phyloP scores from a whole-genome alignment of 1,140 invertebrate species.

The Drosophila malerkotliana region DNA sequence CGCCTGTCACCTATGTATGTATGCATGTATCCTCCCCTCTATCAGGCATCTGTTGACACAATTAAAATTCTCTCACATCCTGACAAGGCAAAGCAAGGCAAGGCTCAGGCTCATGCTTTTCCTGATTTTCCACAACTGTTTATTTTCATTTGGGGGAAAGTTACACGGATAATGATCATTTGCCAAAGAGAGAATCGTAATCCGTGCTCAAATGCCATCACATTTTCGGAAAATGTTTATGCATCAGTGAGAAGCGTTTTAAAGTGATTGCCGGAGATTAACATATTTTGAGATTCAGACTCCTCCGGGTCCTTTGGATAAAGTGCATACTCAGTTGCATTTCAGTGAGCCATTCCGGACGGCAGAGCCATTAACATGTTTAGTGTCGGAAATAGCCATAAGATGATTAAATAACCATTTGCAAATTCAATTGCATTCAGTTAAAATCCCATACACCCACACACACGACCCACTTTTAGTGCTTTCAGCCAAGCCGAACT shows the following conservation, averaged over 20 bases:
- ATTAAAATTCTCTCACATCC: constrained; percentile 60
- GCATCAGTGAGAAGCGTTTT: constrained; percentile 10
- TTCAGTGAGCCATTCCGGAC: background rate
- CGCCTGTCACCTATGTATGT: constrained; percentile 14
- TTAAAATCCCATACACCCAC: background rate
- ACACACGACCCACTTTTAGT: constrained; percentile 11
- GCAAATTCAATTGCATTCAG: constrained; percentile 7
- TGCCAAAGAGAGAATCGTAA: constrained; percentile 6
- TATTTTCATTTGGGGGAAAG: background rate
- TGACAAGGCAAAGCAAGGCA: background rate
- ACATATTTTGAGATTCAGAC: constrained; percentile 15
- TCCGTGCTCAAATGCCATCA: constrained; percentile 13
- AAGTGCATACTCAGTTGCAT: constrained; percentile 18
- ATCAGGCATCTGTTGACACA: constrained; percentile 33
- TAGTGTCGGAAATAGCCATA: constrained; percentile 8
- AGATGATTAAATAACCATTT: constrained; percentile 24
- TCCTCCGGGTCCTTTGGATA: background rate
- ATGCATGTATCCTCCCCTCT: background rate
- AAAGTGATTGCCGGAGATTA: constrained; percentile 20
- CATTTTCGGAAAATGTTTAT: constrained; percentile 6
- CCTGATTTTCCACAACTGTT: constrained; percentile 16
- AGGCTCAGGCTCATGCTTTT: constrained; percentile 5
- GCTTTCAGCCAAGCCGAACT: constrained; percentile 2
- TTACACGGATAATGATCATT: constrained; percentile 20
- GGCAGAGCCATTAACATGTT: constrained; percentile 6